Evolutionary conservation across 2,797 vertebrate genomes (phyloP).

Genomic region (Syndactyla subalaris): DNA sequence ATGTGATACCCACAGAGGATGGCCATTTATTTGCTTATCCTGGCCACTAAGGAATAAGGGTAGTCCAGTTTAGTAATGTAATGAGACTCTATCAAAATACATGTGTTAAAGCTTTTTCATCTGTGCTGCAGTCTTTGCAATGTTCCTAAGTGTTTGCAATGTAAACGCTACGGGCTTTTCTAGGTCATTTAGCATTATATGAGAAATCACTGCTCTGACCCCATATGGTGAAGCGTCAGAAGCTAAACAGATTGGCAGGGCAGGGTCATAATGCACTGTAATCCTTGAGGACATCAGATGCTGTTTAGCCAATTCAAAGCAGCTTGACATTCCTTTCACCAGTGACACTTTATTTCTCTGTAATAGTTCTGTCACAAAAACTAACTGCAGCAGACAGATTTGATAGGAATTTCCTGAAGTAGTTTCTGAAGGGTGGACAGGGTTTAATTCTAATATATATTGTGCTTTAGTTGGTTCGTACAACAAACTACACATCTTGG

Average conservation of each 20-base stretch:
- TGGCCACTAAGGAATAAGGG: not conserved
- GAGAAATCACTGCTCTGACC: conserved; percentile 72
- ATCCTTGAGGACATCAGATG: conserved; percentile 74
- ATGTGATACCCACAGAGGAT: not conserved
- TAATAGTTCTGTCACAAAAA: conserved; percentile 65
- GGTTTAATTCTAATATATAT: conserved; percentile 54
- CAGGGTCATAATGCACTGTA: conserved; percentile 64
- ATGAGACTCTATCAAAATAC: not conserved
- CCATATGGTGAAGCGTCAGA: conserved; percentile 72
- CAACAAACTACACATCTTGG: not conserved
- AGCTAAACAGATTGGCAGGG: conserved; percentile 73
- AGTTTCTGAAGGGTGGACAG: conserved; percentile 35
- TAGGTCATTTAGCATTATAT: conserved; percentile 69
- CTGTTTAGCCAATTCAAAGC: conserved; percentile 70
- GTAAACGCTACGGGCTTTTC: conserved; percentile 71
- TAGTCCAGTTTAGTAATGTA: not conserved
- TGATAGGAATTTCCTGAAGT: conserved; percentile 60
- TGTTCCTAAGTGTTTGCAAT: conserved; percentile 26
- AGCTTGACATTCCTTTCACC: conserved; percentile 71
- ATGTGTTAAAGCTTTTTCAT: not conserved
- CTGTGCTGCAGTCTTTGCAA: conserved; percentile 3
- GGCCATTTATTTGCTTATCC: not conserved
- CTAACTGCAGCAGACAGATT: conserved; percentile 59
- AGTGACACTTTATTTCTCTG: conserved; percentile 68
- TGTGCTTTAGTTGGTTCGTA: not conserved